These are phyloP conservation scores for Maniola jurtina DNA, from an alignment of 1,140 invertebrate species.

Conservation along the genomic window DNA sequence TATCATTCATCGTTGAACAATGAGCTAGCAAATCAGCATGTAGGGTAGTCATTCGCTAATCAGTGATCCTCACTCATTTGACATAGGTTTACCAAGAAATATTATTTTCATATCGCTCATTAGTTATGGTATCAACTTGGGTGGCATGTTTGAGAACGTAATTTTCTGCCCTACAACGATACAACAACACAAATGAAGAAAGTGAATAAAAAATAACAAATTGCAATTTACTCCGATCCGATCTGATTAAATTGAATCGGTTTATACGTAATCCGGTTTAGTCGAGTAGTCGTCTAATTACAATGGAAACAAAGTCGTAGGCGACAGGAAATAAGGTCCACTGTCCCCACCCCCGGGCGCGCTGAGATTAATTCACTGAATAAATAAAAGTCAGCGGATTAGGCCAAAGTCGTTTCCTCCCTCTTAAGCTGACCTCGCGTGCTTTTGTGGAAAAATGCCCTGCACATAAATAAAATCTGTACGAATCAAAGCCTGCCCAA, in stretches of 20 bases:
- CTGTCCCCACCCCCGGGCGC: slow-evolving; percentile 54
- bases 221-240: slow-evolving; percentile 6
- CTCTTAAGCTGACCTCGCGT: slow-evolving; percentile 76
- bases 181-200: not conserved
- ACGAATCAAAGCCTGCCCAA: slow-evolving; percentile 54
- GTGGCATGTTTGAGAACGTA: no score
- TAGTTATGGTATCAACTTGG: no score
- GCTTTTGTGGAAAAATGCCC: slow-evolving; percentile 73
- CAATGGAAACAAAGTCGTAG: slow-evolving; percentile 28
- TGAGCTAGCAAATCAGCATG: no score
- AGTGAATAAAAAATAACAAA: slow-evolving; percentile 6
- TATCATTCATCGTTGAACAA: no score
- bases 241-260: slow-evolving; percentile 16
- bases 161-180: no score
- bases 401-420: slow-evolving; percentile 75
- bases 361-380: slow-evolving; percentile 77
- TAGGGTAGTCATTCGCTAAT: no score
- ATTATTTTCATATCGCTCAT: no score
- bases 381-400: slow-evolving; percentile 79
- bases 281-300: not conserved
- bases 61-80: no score
- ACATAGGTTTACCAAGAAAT: no score
- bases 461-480: slow-evolving; percentile 71
- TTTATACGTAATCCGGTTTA: slow-evolving; percentile 12
- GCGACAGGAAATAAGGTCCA: slow-evolving; percentile 66